Conservation (phyloP, 1,140 invertebrate genomes). For the Drosophila pruinosa region DNA sequence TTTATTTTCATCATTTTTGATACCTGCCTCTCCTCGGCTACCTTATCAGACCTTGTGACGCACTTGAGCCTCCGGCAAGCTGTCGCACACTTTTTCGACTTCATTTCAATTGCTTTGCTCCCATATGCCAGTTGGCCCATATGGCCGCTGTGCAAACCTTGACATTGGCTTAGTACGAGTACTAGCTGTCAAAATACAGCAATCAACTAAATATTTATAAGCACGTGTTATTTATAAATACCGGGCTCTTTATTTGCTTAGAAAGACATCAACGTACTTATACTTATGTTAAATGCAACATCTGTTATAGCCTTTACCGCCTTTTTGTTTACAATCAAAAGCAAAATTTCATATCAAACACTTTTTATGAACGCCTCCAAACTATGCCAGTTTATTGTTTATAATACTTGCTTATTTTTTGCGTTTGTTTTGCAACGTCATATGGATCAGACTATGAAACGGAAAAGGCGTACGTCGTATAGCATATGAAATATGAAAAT, state of each 20-base stretch:
- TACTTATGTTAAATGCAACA: constrained; percentile 61
- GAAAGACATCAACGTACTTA: constrained; percentile 36
- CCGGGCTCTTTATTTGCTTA: constrained; percentile 55
- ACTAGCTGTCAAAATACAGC: background rate
- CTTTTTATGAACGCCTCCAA: constrained; percentile 49
- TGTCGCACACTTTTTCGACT: constrained; percentile 32
- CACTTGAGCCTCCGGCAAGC: constrained; percentile 32
- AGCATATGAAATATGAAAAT: constrained; percentile 76
- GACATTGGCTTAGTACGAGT: constrained; percentile 30
- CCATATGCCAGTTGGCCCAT: constrained; percentile 14
- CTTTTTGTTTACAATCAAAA: constrained; percentile 62
- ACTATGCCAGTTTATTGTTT: constrained; percentile 35
- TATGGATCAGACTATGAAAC: constrained; percentile 7
- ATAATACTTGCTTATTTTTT: constrained; percentile 6
- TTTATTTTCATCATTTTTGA: background rate
- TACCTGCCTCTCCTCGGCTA: constrained; percentile 13
- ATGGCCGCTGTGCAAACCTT: constrained; percentile 16
- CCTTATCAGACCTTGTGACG: constrained; percentile 53
- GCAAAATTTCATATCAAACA: constrained; percentile 25
- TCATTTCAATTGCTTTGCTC: constrained; percentile 11
- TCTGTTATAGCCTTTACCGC: constrained; percentile 57
- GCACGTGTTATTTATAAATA: constrained; percentile 60
- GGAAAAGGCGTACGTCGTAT: constrained; percentile 34
- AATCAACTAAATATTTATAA: constrained; percentile 33
- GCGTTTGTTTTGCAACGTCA: constrained; percentile 18